phyloP scores from a whole-genome alignment of 1,140 invertebrate species.

The Saxidomus purpurata region DNA sequence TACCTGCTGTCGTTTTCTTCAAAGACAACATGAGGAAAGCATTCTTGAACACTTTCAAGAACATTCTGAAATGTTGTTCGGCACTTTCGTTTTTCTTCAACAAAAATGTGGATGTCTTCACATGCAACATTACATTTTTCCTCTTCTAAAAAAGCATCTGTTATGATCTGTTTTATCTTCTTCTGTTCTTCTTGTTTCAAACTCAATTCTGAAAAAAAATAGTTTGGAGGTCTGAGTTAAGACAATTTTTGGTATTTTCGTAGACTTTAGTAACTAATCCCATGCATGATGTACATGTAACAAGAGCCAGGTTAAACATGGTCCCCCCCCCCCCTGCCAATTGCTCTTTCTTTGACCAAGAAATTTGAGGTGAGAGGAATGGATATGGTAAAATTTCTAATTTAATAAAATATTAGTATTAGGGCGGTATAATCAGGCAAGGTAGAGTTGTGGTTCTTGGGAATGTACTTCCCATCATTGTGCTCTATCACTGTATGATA shows the following conservation, averaged over 20 bases:
- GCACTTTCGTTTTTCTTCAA: background rate
- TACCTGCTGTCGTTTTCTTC: conserved; percentile 11
- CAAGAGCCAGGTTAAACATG: too few relatives aligned
- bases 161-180: background rate
- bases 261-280: background rate
- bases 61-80: background rate
- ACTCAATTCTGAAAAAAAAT: background rate
- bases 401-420: too few relatives aligned
- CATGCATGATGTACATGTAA: too few relatives aligned
- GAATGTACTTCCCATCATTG: too few relatives aligned
- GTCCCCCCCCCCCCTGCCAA: too few relatives aligned
- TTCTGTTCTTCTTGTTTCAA: background rate
- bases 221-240: background rate
- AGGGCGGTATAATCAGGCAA: too few relatives aligned
- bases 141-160: background rate
- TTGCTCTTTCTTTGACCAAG: too few relatives aligned
- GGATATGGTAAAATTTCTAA: too few relatives aligned
- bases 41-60: background rate
- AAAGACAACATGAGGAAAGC: background rate
- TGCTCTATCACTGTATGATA: too few relatives aligned
- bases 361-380: too few relatives aligned
- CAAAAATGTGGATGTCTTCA: conserved; percentile 12
- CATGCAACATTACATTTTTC: background rate
- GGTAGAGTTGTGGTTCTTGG: too few relatives aligned
- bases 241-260: background rate